Evolutionary conservation across 2,113 vertebrate species (phyloP).

Genomic region (Phylloscopus whistleri): DNA sequence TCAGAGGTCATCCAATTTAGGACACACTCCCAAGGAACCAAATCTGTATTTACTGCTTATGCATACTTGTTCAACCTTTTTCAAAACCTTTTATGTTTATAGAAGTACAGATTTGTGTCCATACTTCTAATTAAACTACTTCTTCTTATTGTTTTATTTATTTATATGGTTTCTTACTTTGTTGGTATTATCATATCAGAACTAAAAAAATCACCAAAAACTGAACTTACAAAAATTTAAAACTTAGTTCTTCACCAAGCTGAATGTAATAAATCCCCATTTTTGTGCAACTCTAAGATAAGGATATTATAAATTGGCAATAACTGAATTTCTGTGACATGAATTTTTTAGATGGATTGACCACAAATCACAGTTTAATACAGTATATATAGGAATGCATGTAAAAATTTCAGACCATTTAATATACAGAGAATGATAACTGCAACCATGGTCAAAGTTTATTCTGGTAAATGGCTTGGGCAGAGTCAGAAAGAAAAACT

Average conservation of each 20-base stretch:
- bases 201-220: neutral
- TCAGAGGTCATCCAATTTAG: neutral
- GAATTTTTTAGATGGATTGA: neutral
- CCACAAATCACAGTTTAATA: neutral
- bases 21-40: neutral
- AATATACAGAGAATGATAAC: neutral
- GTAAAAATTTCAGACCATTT: neutral
- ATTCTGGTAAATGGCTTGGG: neutral
- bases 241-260: neutral
- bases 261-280: neutral
- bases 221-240: neutral
- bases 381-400: neutral
- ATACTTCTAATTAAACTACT: neutral
- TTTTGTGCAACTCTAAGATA: neutral
- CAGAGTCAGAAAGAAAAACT: neutral
- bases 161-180: neutral
- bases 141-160: neutral
- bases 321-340: neutral
- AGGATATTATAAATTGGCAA: neutral
- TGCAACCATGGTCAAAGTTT: neutral
- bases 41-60: neutral
- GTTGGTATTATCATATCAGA: neutral
- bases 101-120: neutral
- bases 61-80: neutral
- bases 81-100: neutral